These are phyloP conservation scores for Pachycephala philippinensis DNA, from an alignment of 2,113 vertebrate species.

Conservation along the genomic window DNA sequence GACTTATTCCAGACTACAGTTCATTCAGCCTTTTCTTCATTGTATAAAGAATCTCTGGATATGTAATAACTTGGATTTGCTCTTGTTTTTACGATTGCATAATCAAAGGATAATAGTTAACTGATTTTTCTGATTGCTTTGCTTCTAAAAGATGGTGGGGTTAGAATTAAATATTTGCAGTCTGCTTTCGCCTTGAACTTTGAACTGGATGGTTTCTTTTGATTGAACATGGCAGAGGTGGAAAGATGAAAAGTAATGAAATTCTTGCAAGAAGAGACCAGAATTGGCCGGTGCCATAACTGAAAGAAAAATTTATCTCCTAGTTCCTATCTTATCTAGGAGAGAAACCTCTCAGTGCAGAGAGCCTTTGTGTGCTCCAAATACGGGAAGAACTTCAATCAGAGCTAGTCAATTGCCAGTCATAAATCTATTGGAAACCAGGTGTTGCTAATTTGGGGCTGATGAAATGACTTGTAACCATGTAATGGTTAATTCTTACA, in stretches of 20 bases:
- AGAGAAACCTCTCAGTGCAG: not conserved
- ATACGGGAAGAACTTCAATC: not conserved
- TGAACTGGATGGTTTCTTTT: not conserved
- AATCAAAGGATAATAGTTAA: not conserved
- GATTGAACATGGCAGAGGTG: not conserved
- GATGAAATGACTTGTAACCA: slow-evolving; percentile 36
- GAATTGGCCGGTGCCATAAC: not conserved
- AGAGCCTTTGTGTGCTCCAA: not conserved
- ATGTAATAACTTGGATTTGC: not conserved
- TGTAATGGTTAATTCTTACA: slow-evolving; percentile 37
- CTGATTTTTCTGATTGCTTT: not conserved
- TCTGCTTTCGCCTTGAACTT: not conserved
- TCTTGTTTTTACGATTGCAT: not conserved
- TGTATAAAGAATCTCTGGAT: not conserved
- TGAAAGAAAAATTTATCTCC: not conserved
- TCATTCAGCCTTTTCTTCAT: not conserved
- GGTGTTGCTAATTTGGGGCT: slow-evolving; percentile 18
- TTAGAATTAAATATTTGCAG: not conserved
- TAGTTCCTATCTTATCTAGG: not conserved
- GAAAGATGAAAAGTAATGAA: not conserved
- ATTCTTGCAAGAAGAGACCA: not conserved
- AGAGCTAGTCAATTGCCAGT: not conserved
- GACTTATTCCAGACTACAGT: not conserved
- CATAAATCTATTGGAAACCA: slow-evolving; percentile 26
- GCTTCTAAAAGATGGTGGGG: not conserved